A percentile compares a stretch with the other conserved stretches of the same genome.
Conservation (phyloP, 2,113 vertebrate species). For the Chloropsis hardwickii region DNA sequence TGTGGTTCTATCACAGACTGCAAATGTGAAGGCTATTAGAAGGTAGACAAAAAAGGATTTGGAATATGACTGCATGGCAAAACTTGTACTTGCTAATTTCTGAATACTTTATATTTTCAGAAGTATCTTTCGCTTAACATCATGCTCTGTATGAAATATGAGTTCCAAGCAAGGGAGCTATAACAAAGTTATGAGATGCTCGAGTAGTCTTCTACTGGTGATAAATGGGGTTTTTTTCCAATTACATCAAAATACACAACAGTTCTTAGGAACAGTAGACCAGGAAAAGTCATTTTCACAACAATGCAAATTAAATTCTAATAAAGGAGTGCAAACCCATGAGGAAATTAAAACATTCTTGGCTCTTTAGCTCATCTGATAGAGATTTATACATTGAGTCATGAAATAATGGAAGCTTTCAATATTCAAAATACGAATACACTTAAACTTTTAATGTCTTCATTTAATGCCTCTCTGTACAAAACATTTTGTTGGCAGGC, state of each 20-base stretch:
- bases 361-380: background rate
- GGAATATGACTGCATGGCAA: background rate
- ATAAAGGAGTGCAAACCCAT: background rate
- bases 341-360: background rate
- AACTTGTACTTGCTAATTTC: constrained; percentile 21
- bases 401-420: background rate
- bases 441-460: background rate
- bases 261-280: background rate
- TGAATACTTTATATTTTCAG: background rate
- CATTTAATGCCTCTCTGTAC: background rate
- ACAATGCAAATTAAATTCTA: background rate
- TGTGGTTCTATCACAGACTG: background rate
- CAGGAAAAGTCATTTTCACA: background rate
- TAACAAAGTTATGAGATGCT: background rate
- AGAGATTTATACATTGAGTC: background rate
- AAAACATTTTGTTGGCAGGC: background rate
- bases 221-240: background rate
- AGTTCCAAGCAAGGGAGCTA: background rate
- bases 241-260: background rate
- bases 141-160: background rate
- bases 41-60: constrained; percentile 8
- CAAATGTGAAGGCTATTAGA: constrained; percentile 10
- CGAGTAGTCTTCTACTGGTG: background rate
- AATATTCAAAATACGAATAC: background rate
- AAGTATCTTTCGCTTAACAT: background rate